Evolutionary conservation across 2,888 invertebrate species (phyloP).

Genomic region (Agrotis segetum): DNA sequence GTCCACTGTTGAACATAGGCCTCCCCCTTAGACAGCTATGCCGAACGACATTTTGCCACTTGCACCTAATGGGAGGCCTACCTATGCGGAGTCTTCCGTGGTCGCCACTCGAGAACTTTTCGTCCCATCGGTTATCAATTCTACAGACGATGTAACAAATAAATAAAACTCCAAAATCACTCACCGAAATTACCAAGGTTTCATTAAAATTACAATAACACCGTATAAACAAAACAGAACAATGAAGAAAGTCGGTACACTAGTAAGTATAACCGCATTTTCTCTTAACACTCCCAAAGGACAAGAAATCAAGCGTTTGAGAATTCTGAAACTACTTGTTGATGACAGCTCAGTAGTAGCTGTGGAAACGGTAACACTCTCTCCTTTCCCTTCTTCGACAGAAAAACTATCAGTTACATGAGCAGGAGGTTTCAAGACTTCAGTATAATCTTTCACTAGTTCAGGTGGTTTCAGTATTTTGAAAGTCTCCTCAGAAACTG

Average conservation of each 20-base stretch:
- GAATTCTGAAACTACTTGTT: conserved; percentile 27
- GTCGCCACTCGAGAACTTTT: too few relatives aligned
- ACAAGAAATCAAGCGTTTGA: conserved; percentile 55
- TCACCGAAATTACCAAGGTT: conserved; percentile 66
- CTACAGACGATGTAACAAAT: not conserved
- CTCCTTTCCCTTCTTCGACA: conserved; percentile 63
- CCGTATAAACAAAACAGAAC: conserved; percentile 77
- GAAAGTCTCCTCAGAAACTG: conserved; percentile 43
- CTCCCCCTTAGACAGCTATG: too few relatives aligned
- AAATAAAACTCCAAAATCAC: conserved; percentile 33
- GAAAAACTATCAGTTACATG: conserved; percentile 22
- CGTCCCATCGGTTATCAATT: not conserved
- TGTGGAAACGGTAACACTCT: conserved; percentile 67
- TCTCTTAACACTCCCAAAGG: conserved; percentile 74
- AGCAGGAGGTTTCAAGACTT: conserved; percentile 68
- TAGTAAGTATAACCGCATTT: conserved; percentile 77
- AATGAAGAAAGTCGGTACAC: conserved; percentile 81
- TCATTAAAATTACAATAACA: conserved; percentile 72
- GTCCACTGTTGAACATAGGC: too few relatives aligned
- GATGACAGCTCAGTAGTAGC: conserved; percentile 49
- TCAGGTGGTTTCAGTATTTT: conserved; percentile 65
- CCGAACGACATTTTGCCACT: too few relatives aligned
- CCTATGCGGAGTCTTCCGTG: too few relatives aligned
- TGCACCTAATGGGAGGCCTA: too few relatives aligned
- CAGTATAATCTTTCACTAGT: conserved; percentile 69